Conservation (phyloP, 1,140 invertebrate species). For the Sycobia sp. region DNA sequence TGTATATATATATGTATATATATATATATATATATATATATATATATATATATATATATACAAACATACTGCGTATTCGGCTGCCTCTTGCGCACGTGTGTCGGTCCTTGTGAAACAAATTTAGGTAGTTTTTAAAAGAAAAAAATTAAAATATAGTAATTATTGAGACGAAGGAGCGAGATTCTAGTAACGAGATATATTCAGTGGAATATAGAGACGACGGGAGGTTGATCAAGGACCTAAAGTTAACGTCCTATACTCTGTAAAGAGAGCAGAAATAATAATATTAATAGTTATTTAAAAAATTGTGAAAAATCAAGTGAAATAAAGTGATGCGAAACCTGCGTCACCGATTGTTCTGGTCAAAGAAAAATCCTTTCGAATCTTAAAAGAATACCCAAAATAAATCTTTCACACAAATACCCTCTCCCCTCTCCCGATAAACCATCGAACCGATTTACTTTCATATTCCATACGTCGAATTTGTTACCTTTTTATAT, state of each 20-base stretch:
- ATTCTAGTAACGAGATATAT: neutral
- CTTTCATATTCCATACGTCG: slow-evolving; percentile 54
- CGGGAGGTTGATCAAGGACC: slow-evolving; percentile 42
- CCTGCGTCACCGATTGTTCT: slow-evolving; percentile 10
- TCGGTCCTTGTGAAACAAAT: neutral
- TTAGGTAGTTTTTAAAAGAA: slow-evolving; percentile 12
- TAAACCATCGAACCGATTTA: slow-evolving; percentile 52
- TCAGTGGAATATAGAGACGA: slow-evolving; percentile 22
- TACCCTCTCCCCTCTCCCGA: slow-evolving; percentile 47
- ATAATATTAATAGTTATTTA: slow-evolving; percentile 15
- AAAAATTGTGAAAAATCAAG: slow-evolving; percentile 8
- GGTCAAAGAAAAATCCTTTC: slow-evolving; percentile 11
- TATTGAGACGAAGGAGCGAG: neutral
- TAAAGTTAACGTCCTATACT: slow-evolving; percentile 38
- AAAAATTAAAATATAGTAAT: neutral
- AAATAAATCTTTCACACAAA: slow-evolving; percentile 45
- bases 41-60: neutral
- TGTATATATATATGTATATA: neutral
- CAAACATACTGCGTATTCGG: too few relatives aligned
- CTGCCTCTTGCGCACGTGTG: neutral
- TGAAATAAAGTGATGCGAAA: neutral
- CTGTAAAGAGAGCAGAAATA: slow-evolving; percentile 2
- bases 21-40: neutral
- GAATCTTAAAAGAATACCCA: slow-evolving; percentile 5
- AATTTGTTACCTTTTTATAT: slow-evolving; percentile 60